A percentile compares a stretch with the other conserved stretches of the same genome.
Conservation (phyloP, 2,888 invertebrate genomes). For the Synergus japonicus region DNA sequence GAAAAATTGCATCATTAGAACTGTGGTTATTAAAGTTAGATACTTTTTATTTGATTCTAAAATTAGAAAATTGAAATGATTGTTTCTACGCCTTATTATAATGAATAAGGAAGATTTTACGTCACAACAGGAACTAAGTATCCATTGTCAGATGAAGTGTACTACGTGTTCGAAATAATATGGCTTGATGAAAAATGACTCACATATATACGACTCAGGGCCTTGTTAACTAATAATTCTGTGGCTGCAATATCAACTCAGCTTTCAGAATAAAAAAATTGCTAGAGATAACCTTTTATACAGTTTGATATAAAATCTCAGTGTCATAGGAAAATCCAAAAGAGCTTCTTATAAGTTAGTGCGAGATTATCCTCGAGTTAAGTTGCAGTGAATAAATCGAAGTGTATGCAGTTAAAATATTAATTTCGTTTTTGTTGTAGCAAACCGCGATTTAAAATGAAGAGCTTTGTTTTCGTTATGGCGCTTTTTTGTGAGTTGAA, state of each 20-base stretch:
- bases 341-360: conserved; percentile 1
- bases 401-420: neutral
- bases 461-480: neutral
- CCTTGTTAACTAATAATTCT: conserved; percentile 9
- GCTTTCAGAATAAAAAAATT: conserved; percentile 3
- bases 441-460: neutral
- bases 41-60: neutral
- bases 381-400: neutral
- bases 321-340: neutral
- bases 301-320: neutral
- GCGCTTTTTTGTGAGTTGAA: neutral
- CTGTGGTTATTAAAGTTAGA: too few relatives aligned
- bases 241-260: neutral
- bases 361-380: neutral
- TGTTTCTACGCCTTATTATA: neutral
- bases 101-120: neutral
- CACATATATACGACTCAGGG: neutral
- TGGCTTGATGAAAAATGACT: conserved; percentile 3
- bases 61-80: neutral
- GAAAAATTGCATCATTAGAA: too few relatives aligned
- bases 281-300: conserved; percentile 25
- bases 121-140: neutral
- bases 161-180: conserved; percentile 9
- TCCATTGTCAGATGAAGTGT: neutral
- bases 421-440: neutral